These are phyloP conservation scores for Apogon hyalosoma DNA, from an alignment of 2,797 vertebrate genomes.

Conservation along the genomic window DNA sequence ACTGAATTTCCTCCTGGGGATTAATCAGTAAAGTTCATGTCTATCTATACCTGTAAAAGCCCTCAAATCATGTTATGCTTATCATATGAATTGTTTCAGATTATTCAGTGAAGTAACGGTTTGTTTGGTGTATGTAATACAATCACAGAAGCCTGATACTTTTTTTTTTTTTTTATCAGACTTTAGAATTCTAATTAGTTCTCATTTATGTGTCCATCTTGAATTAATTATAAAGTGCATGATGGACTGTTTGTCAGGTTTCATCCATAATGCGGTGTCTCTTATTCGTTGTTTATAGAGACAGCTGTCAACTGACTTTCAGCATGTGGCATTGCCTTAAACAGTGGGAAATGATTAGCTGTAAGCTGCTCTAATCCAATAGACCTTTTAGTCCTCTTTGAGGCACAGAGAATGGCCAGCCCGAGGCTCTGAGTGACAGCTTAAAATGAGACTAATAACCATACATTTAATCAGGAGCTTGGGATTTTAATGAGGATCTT, in stretches of 20 bases:
- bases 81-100: too few species aligned
- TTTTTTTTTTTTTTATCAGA: background rate
- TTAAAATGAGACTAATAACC: slow-evolving; percentile 37
- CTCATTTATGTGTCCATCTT: background rate
- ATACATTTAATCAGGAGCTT: slow-evolving; percentile 19
- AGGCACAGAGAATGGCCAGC: slow-evolving; percentile 40
- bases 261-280: background rate
- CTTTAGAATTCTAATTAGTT: background rate
- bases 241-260: background rate
- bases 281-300: slow-evolving; percentile 17
- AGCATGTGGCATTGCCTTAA: slow-evolving; percentile 68
- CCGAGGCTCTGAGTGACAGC: slow-evolving; percentile 33
- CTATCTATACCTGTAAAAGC: too few species aligned
- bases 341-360: slow-evolving; percentile 73
- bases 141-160: too few species aligned
- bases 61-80: too few species aligned
- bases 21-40: too few species aligned
- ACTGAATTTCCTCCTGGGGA: too few species aligned
- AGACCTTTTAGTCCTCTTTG: slow-evolving; percentile 55
- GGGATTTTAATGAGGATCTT: slow-evolving; percentile 29
- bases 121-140: too few species aligned
- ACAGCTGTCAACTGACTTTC: slow-evolving; percentile 53
- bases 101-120: too few species aligned
- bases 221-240: background rate
- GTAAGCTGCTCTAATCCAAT: slow-evolving; percentile 82